Base-by-base conservation (phyloP, 2,797 vertebrate genomes). In the Falco columbarius region DNA sequence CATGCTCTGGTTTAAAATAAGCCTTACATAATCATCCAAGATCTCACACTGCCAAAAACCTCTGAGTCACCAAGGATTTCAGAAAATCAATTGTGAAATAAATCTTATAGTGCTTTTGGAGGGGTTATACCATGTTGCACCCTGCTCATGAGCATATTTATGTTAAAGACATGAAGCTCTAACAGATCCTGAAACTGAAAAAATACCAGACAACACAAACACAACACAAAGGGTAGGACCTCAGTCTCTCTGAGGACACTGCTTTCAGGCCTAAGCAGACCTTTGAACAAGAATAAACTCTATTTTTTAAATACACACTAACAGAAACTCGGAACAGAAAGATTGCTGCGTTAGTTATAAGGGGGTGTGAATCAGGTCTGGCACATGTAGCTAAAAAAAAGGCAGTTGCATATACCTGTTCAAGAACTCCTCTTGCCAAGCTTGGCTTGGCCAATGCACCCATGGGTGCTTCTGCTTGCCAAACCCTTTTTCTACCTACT, bases 1-100 rank as follows among this genome's bases (percentile, higher is more conserved):
- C 81, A 58, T 24, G 46, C 44, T 72, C 44, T 82, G 59, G 38
- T 81, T 95, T 94, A 90, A 92, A 86, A 89, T 72, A 92, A 92
- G 73, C 49, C 71, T 90, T 89, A 89, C 13, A 55, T 92, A 90
- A 96, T 34, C 42, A 79, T 40, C 47, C 73, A 66, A 84, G 38
- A 72, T 40, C 66, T 62, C 3, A 79, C 24, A 26, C 44, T 95
- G 88, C 54, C 73, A 93, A 70, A 94, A 82, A 80, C 7, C 11
- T 19, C 9, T 7, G 84, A 91, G 44, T 61, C 88, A 81, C 42
- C 24, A 46, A 40, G 65, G 84, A 87, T 58, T 93, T 65, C 23
- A 62, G 51, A 86, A 91, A 93, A 84, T 42, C 73, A 70, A 76
- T 51, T 93, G 32, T 83, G 18, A 81, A 94, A 65, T 74, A 44